Percentiles rank a stretch among this genome's conserved stretches.
Conservation (phyloP, 2,113 vertebrate species). For the Catagonus wagneri region DNA sequence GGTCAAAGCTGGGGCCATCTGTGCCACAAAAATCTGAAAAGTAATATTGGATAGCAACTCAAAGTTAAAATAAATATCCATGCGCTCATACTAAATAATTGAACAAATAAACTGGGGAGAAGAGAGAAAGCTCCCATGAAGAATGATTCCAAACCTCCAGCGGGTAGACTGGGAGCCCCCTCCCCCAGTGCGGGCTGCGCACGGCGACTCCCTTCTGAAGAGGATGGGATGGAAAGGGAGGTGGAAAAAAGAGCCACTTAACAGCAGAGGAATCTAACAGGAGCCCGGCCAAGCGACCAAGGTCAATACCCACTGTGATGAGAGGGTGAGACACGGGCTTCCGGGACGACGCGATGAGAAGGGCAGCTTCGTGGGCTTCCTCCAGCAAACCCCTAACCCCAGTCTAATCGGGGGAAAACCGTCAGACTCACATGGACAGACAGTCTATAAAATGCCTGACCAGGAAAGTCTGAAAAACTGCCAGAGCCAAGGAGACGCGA, state of each 20-base stretch:
- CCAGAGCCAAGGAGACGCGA: not conserved
- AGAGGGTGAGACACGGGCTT: not conserved
- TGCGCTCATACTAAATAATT: not conserved
- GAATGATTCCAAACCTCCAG: not conserved
- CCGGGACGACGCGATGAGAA: accelerated
- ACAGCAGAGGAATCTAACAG: not conserved
- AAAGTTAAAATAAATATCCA: not conserved
- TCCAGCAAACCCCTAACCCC: not conserved
- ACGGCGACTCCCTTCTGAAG: not conserved
- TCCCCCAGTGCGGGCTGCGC: accelerated
- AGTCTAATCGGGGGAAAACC: no score
- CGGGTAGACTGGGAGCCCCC: accelerated
- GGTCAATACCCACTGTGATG: not conserved
- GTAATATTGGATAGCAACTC: not conserved
- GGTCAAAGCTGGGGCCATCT: not conserved
- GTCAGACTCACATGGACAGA: no score
- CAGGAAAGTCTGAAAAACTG: not conserved
- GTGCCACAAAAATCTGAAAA: not conserved
- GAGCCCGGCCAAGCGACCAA: not conserved
- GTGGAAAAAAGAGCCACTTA: not conserved
- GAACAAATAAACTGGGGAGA: not conserved
- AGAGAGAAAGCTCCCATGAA: not conserved
- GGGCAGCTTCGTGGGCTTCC: not conserved
- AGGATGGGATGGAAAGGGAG: accelerated
- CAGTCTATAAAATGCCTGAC: no score